Evolutionary conservation across 1,140 invertebrate species (phyloP), one percentile per base, ranked within the genome.

Genomic region (Drosophila baimaii): DNA sequence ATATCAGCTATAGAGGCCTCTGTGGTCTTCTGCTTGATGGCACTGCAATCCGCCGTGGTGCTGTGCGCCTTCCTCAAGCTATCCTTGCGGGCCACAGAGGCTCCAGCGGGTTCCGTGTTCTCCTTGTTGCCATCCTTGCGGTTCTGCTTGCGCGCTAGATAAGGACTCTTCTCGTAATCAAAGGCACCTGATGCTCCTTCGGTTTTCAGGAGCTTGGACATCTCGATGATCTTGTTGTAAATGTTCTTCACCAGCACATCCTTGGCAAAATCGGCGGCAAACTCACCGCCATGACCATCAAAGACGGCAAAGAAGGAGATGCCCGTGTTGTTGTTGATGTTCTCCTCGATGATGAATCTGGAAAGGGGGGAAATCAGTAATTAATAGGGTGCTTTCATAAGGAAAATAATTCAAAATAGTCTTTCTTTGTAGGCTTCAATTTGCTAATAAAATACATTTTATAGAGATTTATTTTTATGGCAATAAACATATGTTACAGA

Each of bases 241-340:
- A 98, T 93, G 90, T 95, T 96, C 82, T 95, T 95, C 66, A 97
- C 94, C 13, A 97, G 93, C 71, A 96, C 95, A 79, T 97, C 96
- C 90, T 95, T 95, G 19, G 96, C 97, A 93, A 97, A 98, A 85
- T 98, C 96, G 13, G 97, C 97, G 55, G 97, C 97, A 94, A 98
- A 98, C 93, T 98, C 96, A 52, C 98, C 98, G 57, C 98, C 98
- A 92, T 99, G 98, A 1, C 98, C 98, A 94, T 99, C 98, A 92
- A 98, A 98, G 58, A 98, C 95, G 39, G 97, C 97, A 93, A 97
- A 98, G 47, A 98, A 93, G 2, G 96, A 95, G 54, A 98, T 95
- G 25, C 95, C 95, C 21, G 95, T 95, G 43, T 82, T 86, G 62
- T 95, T 93, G 80, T 95, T 95, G 31, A 96, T 95, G 83, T 97